These are phyloP conservation scores for Aptenodytes patagonicus DNA, from an alignment of 2,113 vertebrate species.

Conservation along the genomic window DNA sequence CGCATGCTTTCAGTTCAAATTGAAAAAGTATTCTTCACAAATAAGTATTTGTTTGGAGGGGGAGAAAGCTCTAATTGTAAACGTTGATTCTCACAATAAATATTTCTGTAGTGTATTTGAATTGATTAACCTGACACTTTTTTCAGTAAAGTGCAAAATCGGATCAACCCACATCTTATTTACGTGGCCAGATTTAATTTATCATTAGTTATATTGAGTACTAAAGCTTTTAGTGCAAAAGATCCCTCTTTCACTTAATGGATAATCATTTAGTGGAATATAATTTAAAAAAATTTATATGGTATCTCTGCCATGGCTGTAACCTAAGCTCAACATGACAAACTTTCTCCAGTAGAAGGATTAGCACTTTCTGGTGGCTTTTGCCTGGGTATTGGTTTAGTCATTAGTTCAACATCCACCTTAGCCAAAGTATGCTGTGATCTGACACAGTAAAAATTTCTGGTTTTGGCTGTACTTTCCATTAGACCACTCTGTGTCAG, in stretches of 20 bases:
- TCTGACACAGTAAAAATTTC: not conserved
- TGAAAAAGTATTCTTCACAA: not conserved
- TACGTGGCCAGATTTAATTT: constrained; percentile 11
- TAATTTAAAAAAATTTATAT: not conserved
- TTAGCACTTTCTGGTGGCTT: not conserved
- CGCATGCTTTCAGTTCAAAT: not conserved
- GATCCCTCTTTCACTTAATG: not conserved
- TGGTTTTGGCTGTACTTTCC: not conserved
- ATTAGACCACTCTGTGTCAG: not conserved
- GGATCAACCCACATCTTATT: not conserved
- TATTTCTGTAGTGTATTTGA: not conserved
- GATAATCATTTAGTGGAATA: not conserved
- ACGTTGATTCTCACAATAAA: not conserved
- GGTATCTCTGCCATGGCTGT: not conserved
- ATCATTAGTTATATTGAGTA: not conserved
- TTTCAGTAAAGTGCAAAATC: not conserved
- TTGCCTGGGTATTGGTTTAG: not conserved
- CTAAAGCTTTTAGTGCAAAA: constrained; percentile 18
- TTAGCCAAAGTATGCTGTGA: not conserved
- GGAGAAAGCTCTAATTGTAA: not conserved
- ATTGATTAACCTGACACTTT: not conserved
- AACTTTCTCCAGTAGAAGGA: not conserved
- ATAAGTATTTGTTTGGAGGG: not conserved
- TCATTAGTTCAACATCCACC: not conserved
- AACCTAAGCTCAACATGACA: not conserved